Conservation (phyloP, 1,140 invertebrate species). For the Penaeus chinensis region DNA sequence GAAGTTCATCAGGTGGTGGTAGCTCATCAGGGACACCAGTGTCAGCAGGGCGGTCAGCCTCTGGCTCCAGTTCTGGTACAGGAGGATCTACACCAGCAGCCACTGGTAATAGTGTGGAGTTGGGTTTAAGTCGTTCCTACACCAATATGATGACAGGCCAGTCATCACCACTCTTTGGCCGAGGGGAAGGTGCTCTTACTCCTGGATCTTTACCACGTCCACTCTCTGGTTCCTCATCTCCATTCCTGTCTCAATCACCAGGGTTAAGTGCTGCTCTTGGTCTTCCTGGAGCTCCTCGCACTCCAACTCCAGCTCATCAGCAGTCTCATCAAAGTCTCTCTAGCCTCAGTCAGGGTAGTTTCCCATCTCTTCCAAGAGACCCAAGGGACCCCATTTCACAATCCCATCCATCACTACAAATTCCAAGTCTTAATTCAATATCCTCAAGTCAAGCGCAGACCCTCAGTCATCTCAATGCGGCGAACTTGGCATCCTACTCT, state of each 20-base stretch:
- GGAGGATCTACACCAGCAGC: constrained; percentile 38
- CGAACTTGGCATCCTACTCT: constrained; percentile 70
- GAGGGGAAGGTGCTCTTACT: constrained; percentile 59
- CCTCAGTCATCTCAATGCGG: constrained; percentile 63
- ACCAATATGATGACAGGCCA: constrained; percentile 61
- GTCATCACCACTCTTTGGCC: constrained; percentile 62
- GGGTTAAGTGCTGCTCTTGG: constrained; percentile 60
- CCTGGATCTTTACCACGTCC: constrained; percentile 60
- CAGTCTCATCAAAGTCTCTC: constrained; percentile 59
- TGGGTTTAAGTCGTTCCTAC: constrained; percentile 61
- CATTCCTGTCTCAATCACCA: constrained; percentile 62
- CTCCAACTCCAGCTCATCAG: constrained; percentile 64
- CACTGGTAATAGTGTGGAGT: constrained; percentile 59
- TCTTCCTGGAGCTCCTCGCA: constrained; percentile 60
- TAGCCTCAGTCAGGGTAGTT: constrained; percentile 58
- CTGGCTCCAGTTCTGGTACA: constrained; percentile 41
- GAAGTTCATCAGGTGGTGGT: constrained; percentile 45
- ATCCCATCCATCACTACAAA: constrained; percentile 62
- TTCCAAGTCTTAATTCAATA: constrained; percentile 61
- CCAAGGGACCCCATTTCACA: constrained; percentile 63
- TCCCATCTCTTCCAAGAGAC: constrained; percentile 54
- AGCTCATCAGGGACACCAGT: constrained; percentile 40
- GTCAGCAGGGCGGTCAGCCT: constrained; percentile 41
- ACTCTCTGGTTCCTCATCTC: constrained; percentile 61
- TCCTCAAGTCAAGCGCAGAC: constrained; percentile 62